These are phyloP conservation scores for Parnassius mnemosyne DNA, from an alignment of 2,888 invertebrate genomes.

Conservation along the genomic window DNA sequence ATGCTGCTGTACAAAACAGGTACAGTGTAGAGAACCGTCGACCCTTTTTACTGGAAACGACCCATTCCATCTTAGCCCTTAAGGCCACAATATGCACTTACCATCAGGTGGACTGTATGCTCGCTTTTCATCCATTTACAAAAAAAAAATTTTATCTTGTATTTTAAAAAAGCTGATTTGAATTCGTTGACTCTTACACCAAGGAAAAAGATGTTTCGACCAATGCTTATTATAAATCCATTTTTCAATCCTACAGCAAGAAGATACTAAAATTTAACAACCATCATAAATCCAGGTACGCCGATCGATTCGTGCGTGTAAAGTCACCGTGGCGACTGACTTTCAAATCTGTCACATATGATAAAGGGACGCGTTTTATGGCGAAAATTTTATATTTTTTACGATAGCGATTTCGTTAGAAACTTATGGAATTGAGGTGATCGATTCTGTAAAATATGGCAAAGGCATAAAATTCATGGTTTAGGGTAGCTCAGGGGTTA, in stretches of 20 bases:
- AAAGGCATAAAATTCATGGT: neutral
- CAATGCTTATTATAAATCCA: too few relatives aligned
- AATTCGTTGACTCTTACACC: neutral
- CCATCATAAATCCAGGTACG: slow-evolving; percentile 41
- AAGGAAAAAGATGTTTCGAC: too few relatives aligned
- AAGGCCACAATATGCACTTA: too few relatives aligned
- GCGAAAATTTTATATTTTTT: slow-evolving; percentile 38
- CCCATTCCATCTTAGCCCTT: too few relatives aligned
- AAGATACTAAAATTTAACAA: slow-evolving; percentile 46
- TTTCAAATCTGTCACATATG: slow-evolving; percentile 29
- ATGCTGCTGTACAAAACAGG: too few relatives aligned
- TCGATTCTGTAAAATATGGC: slow-evolving; percentile 18
- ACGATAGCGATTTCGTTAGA: slow-evolving; percentile 36
- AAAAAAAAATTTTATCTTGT: too few relatives aligned
- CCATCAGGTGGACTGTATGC: too few relatives aligned
- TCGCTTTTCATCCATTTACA: too few relatives aligned
- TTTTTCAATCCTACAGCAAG: slow-evolving; percentile 28
- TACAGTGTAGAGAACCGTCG: too few relatives aligned
- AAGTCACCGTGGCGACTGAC: slow-evolving; percentile 34
- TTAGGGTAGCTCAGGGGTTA: too few relatives aligned
- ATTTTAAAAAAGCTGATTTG: neutral
- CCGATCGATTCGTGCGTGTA: slow-evolving; percentile 42
- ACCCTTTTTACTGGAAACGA: too few relatives aligned
- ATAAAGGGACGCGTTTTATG: slow-evolving; percentile 36
- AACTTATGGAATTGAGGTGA: slow-evolving; percentile 21